Evolutionary conservation across 2,113 vertebrate species (phyloP), one percentile per base, ranked within the genome.

Genomic region (Leucopsar rothschildi): DNA sequence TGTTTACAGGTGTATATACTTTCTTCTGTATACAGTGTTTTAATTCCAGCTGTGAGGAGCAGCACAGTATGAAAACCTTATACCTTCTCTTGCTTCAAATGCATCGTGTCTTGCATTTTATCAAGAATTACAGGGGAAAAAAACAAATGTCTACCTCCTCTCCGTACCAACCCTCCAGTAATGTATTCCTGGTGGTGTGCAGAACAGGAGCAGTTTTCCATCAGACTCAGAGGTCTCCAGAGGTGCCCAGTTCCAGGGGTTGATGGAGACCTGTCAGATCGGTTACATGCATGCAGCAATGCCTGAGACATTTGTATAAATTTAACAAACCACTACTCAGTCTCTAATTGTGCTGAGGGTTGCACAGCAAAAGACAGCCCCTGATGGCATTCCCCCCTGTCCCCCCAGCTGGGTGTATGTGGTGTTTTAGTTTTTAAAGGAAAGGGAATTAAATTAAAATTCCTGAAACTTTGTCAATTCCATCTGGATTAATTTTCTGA

Each of bases 51-150:
- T 23, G 45, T 49, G 24, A 88, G 17, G 13, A 93, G 24, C 29
- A 75, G 70, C 27, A 35, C 35, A 42, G 44, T 27, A 44, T 33
- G 17, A 55, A 33, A 21, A 61, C 37, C 6, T 82, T 0, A 0
- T 56, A 55, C 71, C 24, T 72, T 86, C 59, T 13, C 63, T 25
- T 76, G 21, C 40, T 83, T 44, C 68, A 91, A 47, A 59, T 27
- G 28, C 37, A 59, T 70, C 3, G 0, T 10, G 12, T 53, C 55
- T 77, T 57, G 64, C n/a, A 25, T 12, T 3, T 50, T 55, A 85
- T 5, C 24, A 71, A 22, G 28, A 84, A 27, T 21, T 71, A 33
- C 3, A 29, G 33, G n/a, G 28, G 0, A 2, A 19, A 7, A 6
- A 11, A 16, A 22, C 1, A 17, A 25, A 15, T 16, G 4, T 72